Evolutionary conservation across 1,140 invertebrate species (phyloP), one percentile per base, ranked within the genome.

Genomic region (Zaprionus nigranus): DNA sequence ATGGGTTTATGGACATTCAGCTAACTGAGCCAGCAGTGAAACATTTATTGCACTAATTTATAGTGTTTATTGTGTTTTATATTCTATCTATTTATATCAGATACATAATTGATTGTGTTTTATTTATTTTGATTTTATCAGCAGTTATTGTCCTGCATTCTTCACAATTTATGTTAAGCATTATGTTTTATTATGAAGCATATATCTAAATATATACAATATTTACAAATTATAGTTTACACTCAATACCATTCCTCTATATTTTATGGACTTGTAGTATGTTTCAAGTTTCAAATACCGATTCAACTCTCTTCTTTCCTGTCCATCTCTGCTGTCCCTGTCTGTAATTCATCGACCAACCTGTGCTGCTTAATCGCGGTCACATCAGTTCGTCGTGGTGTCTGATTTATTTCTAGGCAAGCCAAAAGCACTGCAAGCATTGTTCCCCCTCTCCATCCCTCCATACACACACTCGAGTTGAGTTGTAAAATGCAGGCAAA

Each of bases 401-500:
- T 51, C 46, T 51, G 46, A 51, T 51, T 51, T 24, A 51, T 51
- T 51, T 51, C 46, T 46, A 17, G 22, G 20, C 43, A 49, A 49
- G 20, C 9, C 7, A 5, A 49, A 22, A 22, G 17, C 5, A 38
- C 36, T 38, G 36, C 13, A 38, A 38, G 36, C 13, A 40, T 40
- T 40, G 17, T 17, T 20, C 3, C 24, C 15, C 20, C 2, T 26
- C 5, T 26, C 12, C 24, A 2, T 13, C 4, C n/a, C 13, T 7
- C 15, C 20, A 20, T 4, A 17, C 15, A 22, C 17, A 49, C 9
- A 51, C 3, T 20, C 11, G 9, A 13, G 46, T 51, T 46, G 40
- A 46, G 28, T 63, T 56, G 72, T 62, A 61, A 83, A 83, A 70
- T 65, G 26, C 60, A 36, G 28, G 65, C 53, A 61, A 71, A 78